These are phyloP conservation scores for Megaceryle maxima DNA, from an alignment of 2,113 vertebrate genomes.

Conservation along the genomic window DNA sequence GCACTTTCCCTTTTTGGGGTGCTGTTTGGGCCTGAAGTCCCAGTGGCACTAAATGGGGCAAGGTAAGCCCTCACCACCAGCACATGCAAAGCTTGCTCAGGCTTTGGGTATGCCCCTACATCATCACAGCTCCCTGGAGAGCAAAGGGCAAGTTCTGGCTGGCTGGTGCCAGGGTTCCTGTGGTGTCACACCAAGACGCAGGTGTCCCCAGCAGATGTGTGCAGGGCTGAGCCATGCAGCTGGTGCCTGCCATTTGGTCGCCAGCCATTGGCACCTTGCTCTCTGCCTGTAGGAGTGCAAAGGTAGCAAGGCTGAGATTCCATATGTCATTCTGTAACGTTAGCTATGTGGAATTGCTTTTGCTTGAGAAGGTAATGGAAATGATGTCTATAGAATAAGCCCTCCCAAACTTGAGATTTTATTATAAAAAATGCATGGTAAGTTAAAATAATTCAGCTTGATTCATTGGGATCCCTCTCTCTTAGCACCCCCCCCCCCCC, in stretches of 20 bases:
- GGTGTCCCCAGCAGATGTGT: background rate
- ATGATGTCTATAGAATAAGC: background rate
- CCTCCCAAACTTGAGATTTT: conserved; percentile 11
- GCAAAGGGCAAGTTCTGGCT: background rate
- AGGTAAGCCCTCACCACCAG: background rate
- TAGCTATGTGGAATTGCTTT: background rate
- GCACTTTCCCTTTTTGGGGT: background rate
- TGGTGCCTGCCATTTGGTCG: fast-evolving
- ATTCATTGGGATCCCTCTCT: background rate
- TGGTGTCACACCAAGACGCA: background rate
- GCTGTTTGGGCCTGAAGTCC: background rate
- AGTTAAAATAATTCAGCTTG: conserved; percentile 35
- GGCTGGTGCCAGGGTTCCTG: background rate
- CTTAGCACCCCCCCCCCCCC: too few species aligned
- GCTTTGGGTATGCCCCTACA: background rate
- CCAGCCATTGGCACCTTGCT: background rate
- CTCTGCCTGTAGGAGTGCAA: background rate
- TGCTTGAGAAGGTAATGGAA: background rate
- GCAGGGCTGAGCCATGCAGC: background rate
- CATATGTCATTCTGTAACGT: background rate
- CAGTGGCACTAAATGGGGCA: background rate
- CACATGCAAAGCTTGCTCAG: background rate
- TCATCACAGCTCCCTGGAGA: background rate
- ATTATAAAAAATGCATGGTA: background rate
- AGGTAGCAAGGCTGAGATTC: background rate